Base-by-base conservation (phyloP, 2,113 vertebrate genomes). In the Blennius ocellaris region DNA sequence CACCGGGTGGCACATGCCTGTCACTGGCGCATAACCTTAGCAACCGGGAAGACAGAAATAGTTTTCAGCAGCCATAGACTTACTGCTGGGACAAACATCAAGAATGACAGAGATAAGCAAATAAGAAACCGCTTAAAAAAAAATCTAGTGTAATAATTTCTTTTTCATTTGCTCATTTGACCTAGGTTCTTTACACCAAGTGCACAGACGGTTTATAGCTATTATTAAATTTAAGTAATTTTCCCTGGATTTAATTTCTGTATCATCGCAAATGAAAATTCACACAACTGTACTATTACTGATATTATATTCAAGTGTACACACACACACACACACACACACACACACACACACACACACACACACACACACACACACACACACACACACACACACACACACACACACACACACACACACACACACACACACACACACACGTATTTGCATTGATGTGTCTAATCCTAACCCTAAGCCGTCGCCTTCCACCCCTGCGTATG, bases 1-100 rank as follows among this genome's bases (percentile, higher is more conserved):
- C 53, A 99, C 96, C 0, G 98, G 96, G 72, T 99, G 97, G 86
- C 98, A 99, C 97, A 99, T 99, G 7, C 98, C 98, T 0, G 98
- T 99, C 86, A 99, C 97, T 0, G 98, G 98, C 65, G 97, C 98
- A 0, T 98, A 98, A 88, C 98, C 98, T 99, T 48, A 21, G 70
- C 53, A 70, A 69, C 77, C 50, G 45, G 30, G 16, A 56, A 67
- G 45, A 66, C 5, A 81, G 11, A 56, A 5, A 21, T 11, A 39
- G 12, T 1, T 0, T 45, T 71, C 9, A 70, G 37, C 21, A 51
- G 41, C 45, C 40, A 6, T 11, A 5, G 10, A 52, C 3, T 10
- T 44, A n/a, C 6, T 48, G 45, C 7, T 11, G 41, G 3, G 7
- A 43, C 10, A 10, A 43, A 43, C 7, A 4, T 7, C 41, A 43